These are phyloP conservation scores for Panopea generosa DNA, from an alignment of 2,888 invertebrate species.

Conservation along the genomic window DNA sequence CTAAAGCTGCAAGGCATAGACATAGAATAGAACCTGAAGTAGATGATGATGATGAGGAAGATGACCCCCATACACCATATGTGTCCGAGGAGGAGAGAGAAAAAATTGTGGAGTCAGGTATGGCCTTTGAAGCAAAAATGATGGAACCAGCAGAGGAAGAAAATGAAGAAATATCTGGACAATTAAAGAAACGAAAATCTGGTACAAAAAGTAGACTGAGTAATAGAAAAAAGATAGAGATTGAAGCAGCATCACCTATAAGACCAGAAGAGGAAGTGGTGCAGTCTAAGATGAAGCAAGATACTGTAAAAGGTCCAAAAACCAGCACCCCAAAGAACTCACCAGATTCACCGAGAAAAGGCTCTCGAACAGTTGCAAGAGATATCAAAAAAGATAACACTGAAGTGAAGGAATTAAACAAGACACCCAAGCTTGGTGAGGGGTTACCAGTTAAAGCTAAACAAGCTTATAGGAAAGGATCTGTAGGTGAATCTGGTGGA, in stretches of 20 bases:
- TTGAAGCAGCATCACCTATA: neutral
- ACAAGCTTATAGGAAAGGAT: neutral
- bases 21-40: no score
- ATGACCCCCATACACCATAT: slow-evolving; percentile 28
- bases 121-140: neutral
- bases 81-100: slow-evolving; percentile 22
- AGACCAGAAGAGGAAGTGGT: slow-evolving; percentile 11
- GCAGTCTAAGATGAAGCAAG: slow-evolving; percentile 1
- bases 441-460: neutral
- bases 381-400: neutral
- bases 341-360: slow-evolving; percentile 37
- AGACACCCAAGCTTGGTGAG: slow-evolving; percentile 11
- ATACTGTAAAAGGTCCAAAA: slow-evolving; percentile 38
- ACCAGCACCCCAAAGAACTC: slow-evolving; percentile 63
- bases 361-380: neutral
- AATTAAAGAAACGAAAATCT: slow-evolving; percentile 26
- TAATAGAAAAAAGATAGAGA: slow-evolving; percentile 19
- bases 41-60: slow-evolving; percentile 2
- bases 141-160: slow-evolving; percentile 1
- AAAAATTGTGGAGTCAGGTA: no score
- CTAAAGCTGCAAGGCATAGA: slow-evolving; percentile 62
- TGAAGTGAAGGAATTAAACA: slow-evolving; percentile 5
- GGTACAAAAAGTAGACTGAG: slow-evolving; percentile 57
- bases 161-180: slow-evolving; percentile 1
- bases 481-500: neutral